These are phyloP conservation scores for Lepeophtheirus nordmannii DNA, from an alignment of 2,888 invertebrate genomes.

Conservation along the genomic window DNA sequence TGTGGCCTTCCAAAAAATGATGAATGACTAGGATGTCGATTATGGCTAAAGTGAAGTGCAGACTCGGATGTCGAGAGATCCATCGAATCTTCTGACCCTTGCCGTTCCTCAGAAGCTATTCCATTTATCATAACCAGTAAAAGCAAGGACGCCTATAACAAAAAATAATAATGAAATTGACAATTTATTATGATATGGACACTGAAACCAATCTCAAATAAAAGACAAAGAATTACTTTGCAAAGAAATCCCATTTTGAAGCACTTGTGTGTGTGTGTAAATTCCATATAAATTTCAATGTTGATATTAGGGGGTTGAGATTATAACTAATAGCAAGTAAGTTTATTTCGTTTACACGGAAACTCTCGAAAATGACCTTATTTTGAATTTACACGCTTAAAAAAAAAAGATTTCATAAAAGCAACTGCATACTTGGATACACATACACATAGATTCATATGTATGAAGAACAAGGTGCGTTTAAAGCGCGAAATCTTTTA, in stretches of 20 bases:
- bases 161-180: not conserved
- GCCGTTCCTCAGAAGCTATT: not conserved
- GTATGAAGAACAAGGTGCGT: too few species aligned
- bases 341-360: not conserved
- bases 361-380: not conserved
- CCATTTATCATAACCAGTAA: not conserved
- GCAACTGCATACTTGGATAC: too few species aligned
- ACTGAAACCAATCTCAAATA: too few species aligned
- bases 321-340: not conserved
- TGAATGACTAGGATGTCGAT: not conserved
- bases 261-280: too few species aligned
- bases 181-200: too few species aligned
- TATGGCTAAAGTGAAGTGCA: not conserved
- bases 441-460: too few species aligned
- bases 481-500: too few species aligned
- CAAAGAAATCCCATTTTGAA: too few species aligned
- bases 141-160: not conserved
- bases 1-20: not conserved
- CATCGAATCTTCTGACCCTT: not conserved
- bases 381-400: too few species aligned
- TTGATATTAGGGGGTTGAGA: not conserved
- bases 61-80: not conserved
- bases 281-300: too few species aligned
- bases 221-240: too few species aligned
- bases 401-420: too few species aligned